Evolutionary conservation across 2,797 vertebrate genomes (phyloP), one percentile per base, ranked within the genome.

Genomic region (Sorex maritimensis): DNA sequence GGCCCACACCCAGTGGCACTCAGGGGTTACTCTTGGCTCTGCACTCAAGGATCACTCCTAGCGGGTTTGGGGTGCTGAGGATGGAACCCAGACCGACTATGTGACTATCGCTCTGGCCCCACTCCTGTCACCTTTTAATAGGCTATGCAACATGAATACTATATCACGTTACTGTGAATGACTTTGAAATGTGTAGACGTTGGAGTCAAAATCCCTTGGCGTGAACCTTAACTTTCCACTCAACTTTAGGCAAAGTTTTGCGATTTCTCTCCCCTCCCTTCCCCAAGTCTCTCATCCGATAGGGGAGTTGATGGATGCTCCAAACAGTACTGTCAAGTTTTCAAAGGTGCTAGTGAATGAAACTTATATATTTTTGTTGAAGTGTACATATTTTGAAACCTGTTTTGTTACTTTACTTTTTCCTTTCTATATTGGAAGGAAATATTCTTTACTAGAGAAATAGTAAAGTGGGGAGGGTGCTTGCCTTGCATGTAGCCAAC

Each of bases 171-270:
- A 44, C 34, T 85, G 55, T 91, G 28, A 1, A 5, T 88, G 28
- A 26, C 82, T 81, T 91, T 75, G 19, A 81, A 73, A 63, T 88
- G 28, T 63, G 28, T 92, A 23, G 17, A 46, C 23, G 81, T 85
- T 77, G 65, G 30, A 85, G 12, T 30, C 17, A 1, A 58, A 67
- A 15, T 72, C 63, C 2, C 4, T 69, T 82, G 15, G 1, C 72
- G 89, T 96, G 38, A 93, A 30, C 94, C 81, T 94, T 95, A 71
- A 72, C 44, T 92, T n/a, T 88, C 38, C 5, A 19, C 58, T 93
- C 85, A 84, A 49, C 80, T 4, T 68, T 69, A 73, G 71, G 21
- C 30, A 81, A 58, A 21, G 81, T 89, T n/a, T 52, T 52, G 7
- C 2, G 2, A 7, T 11, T 11, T 14, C 49, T 11, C 49, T 14